Conservation (phyloP, 2,113 vertebrate species). For the Poecilia latipinna region DNA sequence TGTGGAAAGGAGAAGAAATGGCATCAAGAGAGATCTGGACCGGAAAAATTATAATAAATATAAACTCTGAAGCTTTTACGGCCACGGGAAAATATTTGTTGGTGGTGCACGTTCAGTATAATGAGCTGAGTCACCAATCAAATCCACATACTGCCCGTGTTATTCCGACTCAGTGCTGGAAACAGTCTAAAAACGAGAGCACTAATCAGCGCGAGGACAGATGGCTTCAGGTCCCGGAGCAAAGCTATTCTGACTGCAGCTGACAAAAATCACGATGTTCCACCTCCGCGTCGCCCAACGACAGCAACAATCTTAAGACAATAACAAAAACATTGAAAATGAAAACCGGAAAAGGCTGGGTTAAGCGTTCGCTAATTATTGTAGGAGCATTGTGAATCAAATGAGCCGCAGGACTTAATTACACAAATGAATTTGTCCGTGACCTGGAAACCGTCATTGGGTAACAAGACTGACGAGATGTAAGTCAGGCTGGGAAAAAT, state of each 20-base stretch:
- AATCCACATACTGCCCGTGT: neutral
- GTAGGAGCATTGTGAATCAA: neutral
- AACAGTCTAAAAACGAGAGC: neutral
- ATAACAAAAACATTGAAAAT: neutral
- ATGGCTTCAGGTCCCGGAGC: neutral
- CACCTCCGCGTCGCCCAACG: no score
- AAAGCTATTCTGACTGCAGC: neutral
- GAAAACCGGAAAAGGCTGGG: neutral
- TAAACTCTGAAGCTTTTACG: neutral
- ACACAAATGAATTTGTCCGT: neutral
- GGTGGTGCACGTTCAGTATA: neutral
- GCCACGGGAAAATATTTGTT: neutral
- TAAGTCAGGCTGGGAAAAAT: neutral
- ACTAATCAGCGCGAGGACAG: neutral
- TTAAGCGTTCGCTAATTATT: neutral
- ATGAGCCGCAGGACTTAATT: neutral
- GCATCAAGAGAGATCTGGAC: neutral
- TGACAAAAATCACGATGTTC: neutral
- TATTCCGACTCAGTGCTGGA: neutral
- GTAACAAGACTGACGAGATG: neutral
- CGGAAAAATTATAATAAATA: neutral
- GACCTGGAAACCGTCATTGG: neutral
- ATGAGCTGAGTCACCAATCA: neutral
- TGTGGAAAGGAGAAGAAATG: conserved; percentile 35
- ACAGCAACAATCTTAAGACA: neutral